phyloP scores from a whole-genome alignment of 2,888 invertebrate species.

The Tridacna gigas region DNA sequence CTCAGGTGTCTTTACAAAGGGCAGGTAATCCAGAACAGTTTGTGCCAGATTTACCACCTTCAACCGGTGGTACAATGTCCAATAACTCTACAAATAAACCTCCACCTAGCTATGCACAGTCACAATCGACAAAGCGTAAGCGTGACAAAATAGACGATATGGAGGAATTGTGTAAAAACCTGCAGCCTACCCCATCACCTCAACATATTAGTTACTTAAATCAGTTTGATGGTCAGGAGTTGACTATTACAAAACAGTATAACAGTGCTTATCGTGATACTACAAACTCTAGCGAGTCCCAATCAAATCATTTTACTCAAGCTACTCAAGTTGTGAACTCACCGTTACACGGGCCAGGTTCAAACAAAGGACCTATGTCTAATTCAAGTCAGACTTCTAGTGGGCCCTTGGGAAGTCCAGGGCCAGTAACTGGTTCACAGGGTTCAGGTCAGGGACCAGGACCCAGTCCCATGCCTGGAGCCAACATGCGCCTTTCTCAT shows the following conservation, averaged over 20 bases:
- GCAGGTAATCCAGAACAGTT: conserved; percentile 84
- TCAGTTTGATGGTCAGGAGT: conserved; percentile 97
- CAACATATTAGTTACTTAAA: conserved; percentile 98
- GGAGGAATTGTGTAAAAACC: conserved; percentile 90
- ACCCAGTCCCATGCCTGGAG: conserved; percentile 76
- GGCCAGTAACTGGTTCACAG: conserved; percentile 68
- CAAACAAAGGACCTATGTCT: conserved; percentile 80
- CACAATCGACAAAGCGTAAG: conserved; percentile 79
- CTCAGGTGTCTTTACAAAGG: conserved; percentile 78
- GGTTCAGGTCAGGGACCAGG: conserved; percentile 77
- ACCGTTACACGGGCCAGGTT: conserved; percentile 76
- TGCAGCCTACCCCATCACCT: conserved; percentile 94
- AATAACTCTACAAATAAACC: conserved; percentile 77
- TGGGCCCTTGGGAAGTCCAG: conserved; percentile 74
- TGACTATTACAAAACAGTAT: conserved; percentile 97
- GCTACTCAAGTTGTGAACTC: conserved; percentile 77
- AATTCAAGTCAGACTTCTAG: conserved; percentile 81
- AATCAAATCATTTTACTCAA: conserved; percentile 75
- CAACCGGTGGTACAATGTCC: conserved; percentile 43
- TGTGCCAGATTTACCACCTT: conserved; percentile 75
- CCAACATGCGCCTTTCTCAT: conserved; percentile 80
- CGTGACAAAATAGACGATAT: conserved; percentile 75
- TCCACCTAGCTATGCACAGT: conserved; percentile 84
- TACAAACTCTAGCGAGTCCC: conserved; percentile 68
- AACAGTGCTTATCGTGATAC: conserved; percentile 90